Percentiles rank a stretch among this genome's conserved stretches.
Conservation (phyloP, 2,113 vertebrate species). For the Pseudolaguvia tuberculata region DNA sequence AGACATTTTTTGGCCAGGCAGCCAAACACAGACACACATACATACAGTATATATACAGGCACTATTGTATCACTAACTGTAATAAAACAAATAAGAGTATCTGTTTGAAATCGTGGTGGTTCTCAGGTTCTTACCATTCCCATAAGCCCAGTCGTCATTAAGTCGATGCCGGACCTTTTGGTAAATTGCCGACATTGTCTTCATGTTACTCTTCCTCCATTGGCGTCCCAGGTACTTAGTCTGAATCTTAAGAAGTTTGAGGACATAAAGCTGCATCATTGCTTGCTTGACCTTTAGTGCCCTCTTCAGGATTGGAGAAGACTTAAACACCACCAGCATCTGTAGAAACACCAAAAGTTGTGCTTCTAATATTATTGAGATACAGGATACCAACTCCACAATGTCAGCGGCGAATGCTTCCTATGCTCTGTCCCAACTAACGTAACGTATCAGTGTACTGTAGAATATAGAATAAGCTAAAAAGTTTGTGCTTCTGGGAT, state of each 20-base stretch:
- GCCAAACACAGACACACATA: too few relatives aligned
- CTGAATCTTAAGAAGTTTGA: slow-evolving; percentile 85
- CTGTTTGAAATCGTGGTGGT: background rate
- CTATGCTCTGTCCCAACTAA: background rate
- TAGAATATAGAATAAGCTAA: too few relatives aligned
- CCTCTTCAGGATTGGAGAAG: slow-evolving; percentile 90
- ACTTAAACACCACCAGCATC: slow-evolving; percentile 99
- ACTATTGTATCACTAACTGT: too few relatives aligned
- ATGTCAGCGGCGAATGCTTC: background rate
- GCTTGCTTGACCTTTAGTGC: slow-evolving; percentile 96
- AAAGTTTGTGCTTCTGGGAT: too few relatives aligned
- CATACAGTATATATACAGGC: background rate
- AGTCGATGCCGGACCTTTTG: slow-evolving; percentile 84
- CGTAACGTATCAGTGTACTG: background rate
- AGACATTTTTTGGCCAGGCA: too few relatives aligned
- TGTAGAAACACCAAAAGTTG: slow-evolving; percentile 45
- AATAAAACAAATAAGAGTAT: background rate
- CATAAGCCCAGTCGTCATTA: slow-evolving; percentile 86
- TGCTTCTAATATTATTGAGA: background rate
- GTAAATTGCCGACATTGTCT: slow-evolving; percentile 88
- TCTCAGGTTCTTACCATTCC: slow-evolving; percentile 70
- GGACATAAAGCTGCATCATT: slow-evolving; percentile 94
- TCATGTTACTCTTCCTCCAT: slow-evolving; percentile 85
- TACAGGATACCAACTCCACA: background rate
- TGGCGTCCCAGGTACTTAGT: slow-evolving; percentile 80